Evolutionary conservation across 2,113 vertebrate genomes (phyloP).

Genomic region (Anolis carolinensis): DNA sequence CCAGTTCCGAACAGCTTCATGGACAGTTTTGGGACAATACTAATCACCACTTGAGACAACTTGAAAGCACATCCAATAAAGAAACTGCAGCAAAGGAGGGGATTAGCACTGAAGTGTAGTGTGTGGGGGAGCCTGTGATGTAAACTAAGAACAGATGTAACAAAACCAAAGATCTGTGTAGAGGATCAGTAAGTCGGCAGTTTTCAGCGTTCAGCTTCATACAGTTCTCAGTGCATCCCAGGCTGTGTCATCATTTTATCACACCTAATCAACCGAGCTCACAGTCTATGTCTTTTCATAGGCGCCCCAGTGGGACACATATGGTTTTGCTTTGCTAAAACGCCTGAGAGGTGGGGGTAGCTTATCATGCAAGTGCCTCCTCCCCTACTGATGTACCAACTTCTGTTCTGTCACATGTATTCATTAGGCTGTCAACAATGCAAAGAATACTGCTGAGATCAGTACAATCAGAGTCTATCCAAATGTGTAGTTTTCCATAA

Average conservation of each 20-base stretch:
- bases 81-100: neutral
- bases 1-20: neutral
- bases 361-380: neutral
- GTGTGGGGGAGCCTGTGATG: neutral
- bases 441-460: neutral
- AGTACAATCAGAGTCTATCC: neutral
- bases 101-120: neutral
- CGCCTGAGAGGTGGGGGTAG: neutral
- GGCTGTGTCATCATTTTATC: conserved; percentile 21
- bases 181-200: conserved; percentile 7
- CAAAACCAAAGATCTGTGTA: conserved; percentile 8
- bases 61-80: neutral
- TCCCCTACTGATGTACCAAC: neutral
- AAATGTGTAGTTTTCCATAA: neutral
- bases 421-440: neutral
- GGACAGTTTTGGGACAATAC: neutral
- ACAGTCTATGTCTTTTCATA: conserved; percentile 5
- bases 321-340: conserved; percentile 20
- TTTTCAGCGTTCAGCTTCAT: conserved; percentile 6
- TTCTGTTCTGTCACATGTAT: neutral
- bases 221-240: neutral
- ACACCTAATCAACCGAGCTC: conserved; percentile 27
- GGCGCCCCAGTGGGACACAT: neutral
- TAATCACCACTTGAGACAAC: neutral
- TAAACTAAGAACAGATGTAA: conserved; percentile 25